A percentile compares a stretch with the other conserved stretches of the same genome.
Evolutionary conservation across 2,888 invertebrate species (phyloP).

Genomic region (Harpagoxenus sublaevis): DNA sequence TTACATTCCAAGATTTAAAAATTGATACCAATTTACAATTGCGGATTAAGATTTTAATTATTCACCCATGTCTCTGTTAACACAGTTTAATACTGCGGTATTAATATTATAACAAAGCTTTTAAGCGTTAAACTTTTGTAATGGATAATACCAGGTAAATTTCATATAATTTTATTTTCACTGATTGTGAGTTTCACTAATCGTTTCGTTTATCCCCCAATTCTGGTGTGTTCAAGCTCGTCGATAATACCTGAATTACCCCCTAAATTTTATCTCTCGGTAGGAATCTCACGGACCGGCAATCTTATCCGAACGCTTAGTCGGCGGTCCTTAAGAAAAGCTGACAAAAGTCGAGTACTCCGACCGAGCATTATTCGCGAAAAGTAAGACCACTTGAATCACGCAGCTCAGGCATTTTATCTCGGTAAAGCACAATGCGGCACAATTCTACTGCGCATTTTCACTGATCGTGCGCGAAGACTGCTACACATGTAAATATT

Average conservation of each 20-base stretch:
- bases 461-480: slow-evolving; percentile 29
- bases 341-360: slow-evolving; percentile 36
- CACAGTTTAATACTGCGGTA: not conserved
- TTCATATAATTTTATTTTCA: not conserved
- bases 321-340: slow-evolving; percentile 17
- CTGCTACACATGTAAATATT: slow-evolving; percentile 33
- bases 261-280: not conserved
- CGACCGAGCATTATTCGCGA: slow-evolving; percentile 26
- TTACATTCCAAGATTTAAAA: not conserved
- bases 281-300: not conserved
- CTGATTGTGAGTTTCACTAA: not conserved
- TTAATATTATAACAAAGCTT: not conserved
- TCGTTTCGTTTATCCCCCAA: not conserved
- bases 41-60: slow-evolving; percentile 1
- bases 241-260: not conserved
- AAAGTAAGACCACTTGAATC: not conserved
- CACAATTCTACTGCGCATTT: slow-evolving; percentile 40
- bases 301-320: slow-evolving; percentile 33
- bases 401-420: slow-evolving; percentile 10
- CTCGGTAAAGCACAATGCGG: not conserved
- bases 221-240: not conserved
- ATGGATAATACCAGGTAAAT: not conserved
- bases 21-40: not conserved
- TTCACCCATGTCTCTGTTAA: not conserved
- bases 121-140: not conserved